phyloP scores from a whole-genome alignment of 2,888 invertebrate species.

The Siphonodentalium dalli region DNA sequence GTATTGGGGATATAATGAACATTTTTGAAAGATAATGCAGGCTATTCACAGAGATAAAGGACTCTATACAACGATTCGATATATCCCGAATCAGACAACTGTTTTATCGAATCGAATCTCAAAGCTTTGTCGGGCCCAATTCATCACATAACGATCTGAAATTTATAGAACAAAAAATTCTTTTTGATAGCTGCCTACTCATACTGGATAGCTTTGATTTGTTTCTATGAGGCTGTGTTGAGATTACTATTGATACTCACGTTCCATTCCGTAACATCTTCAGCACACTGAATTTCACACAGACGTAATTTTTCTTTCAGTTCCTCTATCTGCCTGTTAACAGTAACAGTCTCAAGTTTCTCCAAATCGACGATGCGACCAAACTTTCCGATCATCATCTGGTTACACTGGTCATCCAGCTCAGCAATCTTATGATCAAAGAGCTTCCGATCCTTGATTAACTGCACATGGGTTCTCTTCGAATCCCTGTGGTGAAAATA shows the following conservation, averaged over 20 bases:
- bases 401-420: conserved; percentile 59
- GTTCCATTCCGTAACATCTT: conserved; percentile 54
- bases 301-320: conserved; percentile 60
- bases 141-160: background rate
- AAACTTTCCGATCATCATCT: conserved; percentile 64
- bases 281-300: conserved; percentile 54
- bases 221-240: background rate
- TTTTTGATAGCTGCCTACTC: background rate
- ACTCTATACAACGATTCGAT: too few relatives aligned
- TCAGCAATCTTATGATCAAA: conserved; percentile 58
- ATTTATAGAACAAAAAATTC: background rate
- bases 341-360: conserved; percentile 63
- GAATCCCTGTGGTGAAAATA: conserved; percentile 50
- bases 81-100: too few relatives aligned
- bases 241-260: conserved; percentile 42
- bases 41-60: too few relatives aligned
- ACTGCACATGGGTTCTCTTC: conserved; percentile 58
- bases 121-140: background rate
- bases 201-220: background rate
- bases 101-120: too few relatives aligned
- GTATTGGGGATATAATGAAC: too few relatives aligned
- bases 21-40: too few relatives aligned
- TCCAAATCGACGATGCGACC: conserved; percentile 63
- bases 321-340: conserved; percentile 63
- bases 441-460: conserved; percentile 60